Conservation (phyloP, 2,888 invertebrate genomes). For the Clistopyga incitator region DNA sequence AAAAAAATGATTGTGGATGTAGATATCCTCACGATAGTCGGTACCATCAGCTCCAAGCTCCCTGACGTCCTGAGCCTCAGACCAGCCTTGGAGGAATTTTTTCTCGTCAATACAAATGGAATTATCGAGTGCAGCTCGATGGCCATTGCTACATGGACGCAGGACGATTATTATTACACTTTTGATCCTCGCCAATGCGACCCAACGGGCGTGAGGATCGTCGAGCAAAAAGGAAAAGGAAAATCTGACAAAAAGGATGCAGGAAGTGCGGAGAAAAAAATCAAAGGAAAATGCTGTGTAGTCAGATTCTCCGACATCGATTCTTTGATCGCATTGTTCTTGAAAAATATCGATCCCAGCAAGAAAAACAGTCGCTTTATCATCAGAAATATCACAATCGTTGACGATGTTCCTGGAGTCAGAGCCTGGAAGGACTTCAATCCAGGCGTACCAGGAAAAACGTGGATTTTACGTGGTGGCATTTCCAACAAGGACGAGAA, state of each 20-base stretch:
- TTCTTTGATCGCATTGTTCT: conserved; percentile 69
- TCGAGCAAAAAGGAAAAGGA: conserved; percentile 70
- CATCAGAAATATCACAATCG: conserved; percentile 73
- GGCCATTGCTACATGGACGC: conserved; percentile 86
- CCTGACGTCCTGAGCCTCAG: conserved; percentile 75
- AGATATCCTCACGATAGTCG: conserved; percentile 77
- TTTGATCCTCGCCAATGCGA: conserved; percentile 86
- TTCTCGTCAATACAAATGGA: conserved; percentile 76
- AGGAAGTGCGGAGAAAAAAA: conserved; percentile 62
- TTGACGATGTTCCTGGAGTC: conserved; percentile 77
- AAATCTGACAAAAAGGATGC: conserved; percentile 60
- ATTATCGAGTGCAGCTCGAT: conserved; percentile 77
- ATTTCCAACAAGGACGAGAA: conserved; percentile 75
- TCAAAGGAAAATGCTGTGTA: conserved; percentile 78
- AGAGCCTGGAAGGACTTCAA: conserved; percentile 78
- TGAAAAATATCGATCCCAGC: conserved; percentile 73
- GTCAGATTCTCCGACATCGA: conserved; percentile 74
- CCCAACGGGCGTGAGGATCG: conserved; percentile 76
- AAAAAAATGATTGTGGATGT: conserved; percentile 75
- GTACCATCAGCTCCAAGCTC: conserved; percentile 77
- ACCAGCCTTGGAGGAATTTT: conserved; percentile 79
- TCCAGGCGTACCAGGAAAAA: conserved; percentile 74
- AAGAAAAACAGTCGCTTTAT: conserved; percentile 78
- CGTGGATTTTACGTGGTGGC: conserved; percentile 78
- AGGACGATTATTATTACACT: conserved; percentile 86